These are phyloP conservation scores for Enteromius afrohamiltoni DNA, from an alignment of 2,797 vertebrate species.

Conservation along the genomic window DNA sequence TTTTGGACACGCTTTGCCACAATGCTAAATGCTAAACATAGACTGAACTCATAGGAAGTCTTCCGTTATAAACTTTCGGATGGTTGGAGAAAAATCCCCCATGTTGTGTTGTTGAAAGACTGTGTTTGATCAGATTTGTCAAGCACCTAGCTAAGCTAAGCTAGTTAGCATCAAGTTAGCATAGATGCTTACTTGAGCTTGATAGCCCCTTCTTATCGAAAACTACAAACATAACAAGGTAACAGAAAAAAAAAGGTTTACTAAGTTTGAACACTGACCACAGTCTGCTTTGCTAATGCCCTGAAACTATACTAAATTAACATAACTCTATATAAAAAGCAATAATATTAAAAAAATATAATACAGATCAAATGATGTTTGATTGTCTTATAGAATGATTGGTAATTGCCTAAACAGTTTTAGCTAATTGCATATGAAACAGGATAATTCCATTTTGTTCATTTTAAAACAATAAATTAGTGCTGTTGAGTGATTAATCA, in stretches of 20 bases:
- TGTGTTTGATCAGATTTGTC: background rate
- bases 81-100: background rate
- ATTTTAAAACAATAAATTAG: background rate
- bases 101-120: background rate
- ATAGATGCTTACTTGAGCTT: background rate
- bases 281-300: background rate
- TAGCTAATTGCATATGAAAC: background rate
- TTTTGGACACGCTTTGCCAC: slow-evolving; percentile 5
- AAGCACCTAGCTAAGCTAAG: background rate
- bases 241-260: background rate
- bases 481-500: too few species aligned
- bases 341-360: background rate
- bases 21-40: background rate
- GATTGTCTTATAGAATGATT: background rate
- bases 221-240: background rate
- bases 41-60: background rate
- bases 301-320: background rate
- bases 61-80: background rate
- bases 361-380: background rate
- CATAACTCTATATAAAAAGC: background rate
- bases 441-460: background rate
- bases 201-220: background rate
- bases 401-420: background rate
- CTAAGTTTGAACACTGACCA: too few species aligned
- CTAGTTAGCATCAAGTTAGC: background rate